Conservation (phyloP, 2,888 invertebrate genomes). For the Caenorhabditis wallacei region DNA sequence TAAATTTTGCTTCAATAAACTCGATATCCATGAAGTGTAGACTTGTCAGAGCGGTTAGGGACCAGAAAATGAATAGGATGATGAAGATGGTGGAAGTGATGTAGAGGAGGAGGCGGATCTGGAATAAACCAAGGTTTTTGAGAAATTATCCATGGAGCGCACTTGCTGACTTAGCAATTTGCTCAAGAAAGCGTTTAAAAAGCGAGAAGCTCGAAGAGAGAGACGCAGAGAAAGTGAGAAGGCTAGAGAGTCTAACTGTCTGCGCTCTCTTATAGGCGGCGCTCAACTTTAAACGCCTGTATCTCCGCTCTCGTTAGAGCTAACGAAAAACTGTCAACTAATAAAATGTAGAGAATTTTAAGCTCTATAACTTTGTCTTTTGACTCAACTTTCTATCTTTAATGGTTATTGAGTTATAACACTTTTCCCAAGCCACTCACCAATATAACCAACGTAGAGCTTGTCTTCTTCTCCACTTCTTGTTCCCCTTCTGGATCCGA, state of each 20-base stretch:
- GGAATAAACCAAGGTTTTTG: background rate
- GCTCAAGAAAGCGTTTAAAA: background rate
- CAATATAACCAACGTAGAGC: background rate
- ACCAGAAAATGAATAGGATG: background rate
- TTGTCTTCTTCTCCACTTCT: background rate
- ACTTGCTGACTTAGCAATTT: background rate
- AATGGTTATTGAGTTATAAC: too few relatives aligned
- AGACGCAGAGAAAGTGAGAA: too few relatives aligned
- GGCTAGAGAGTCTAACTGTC: too few relatives aligned
- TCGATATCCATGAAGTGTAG: slow-evolving; percentile 5
- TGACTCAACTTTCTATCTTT: background rate
- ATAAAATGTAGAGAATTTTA: too few relatives aligned
- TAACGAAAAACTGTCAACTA: too few relatives aligned
- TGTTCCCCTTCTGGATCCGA: background rate
- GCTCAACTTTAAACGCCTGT: too few relatives aligned
- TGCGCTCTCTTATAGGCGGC: too few relatives aligned
- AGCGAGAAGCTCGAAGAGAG: too few relatives aligned
- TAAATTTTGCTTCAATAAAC: slow-evolving; percentile 17
- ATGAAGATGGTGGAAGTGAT: background rate
- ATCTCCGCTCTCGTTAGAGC: too few relatives aligned
- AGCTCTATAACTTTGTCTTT: too few relatives aligned
- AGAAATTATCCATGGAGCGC: background rate
- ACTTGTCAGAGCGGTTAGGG: background rate
- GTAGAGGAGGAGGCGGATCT: slow-evolving; percentile 11
- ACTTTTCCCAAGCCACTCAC: background rate